Evolutionary conservation across 2,888 invertebrate genomes (phyloP), one percentile per base, ranked within the genome.

Genomic region (Heliconius erato): DNA sequence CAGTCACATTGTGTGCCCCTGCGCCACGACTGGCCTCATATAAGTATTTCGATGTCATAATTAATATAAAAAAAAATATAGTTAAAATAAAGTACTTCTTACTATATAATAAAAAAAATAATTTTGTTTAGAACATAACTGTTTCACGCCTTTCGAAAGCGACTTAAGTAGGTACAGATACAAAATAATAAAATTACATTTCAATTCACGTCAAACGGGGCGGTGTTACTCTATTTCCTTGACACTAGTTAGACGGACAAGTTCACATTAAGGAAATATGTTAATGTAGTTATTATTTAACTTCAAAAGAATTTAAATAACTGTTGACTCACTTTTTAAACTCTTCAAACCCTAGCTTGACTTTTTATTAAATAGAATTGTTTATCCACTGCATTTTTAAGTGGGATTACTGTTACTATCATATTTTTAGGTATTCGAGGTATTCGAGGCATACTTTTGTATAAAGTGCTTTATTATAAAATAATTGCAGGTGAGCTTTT

Each of bases 131-230:
- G 3, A 88, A 87, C 83, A 83, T 84, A 87, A 88, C 80, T 86
- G 80, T 84, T 85, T 86, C 85, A 74, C 76, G 83, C 84, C 81
- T 86, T 85, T 82, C 83, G 85, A 82, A 84, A 76, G 81, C 26
- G 44, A 71, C 79, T 82, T 80, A 82, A 84, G 79, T 83, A 78
- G 86, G 83, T 87, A 88, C 86, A 88, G 86, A 87, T 86, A 87
- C 87, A 87, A 87, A 87, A 89, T 89, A 88, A 90, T 87, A 85
- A 87, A 88, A 88, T 82, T 87, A 87, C 87, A 88, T 87, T 88
- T 89, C 87, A 85, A 86, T 85, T 86, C 67, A 72, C 67, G 84
- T 81, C 86, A 88, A 86, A 86, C 85, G 84, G 86, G 84, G 86
- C 87, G 86, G 87, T 87, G 85, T 82, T 84, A 83, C 86, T 86